Base-by-base conservation (phyloP, 2,797 vertebrate species). In the Phaenicophaeus curvirostris region DNA sequence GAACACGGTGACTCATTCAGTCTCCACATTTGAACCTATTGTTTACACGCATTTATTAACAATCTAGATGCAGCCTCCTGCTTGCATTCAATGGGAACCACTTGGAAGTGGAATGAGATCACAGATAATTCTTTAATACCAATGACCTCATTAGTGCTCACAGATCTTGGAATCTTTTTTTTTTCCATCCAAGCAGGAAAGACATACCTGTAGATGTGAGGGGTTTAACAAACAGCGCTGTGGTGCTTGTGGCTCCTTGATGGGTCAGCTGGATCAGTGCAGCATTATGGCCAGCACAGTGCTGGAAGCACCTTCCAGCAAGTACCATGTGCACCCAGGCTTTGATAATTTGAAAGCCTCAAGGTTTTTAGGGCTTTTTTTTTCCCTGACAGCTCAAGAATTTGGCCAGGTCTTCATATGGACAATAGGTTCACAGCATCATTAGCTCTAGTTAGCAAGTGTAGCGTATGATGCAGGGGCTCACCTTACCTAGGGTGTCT, bases 261-360 rank as follows among this genome's bases (percentile, higher is more conserved):
- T 0, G 5, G 61, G 54, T 48, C 46, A 7, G 10, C 6, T 23
- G 25, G 15, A 25, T 71, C 69, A 33, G 67, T 1, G 1, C 2
- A 1, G 25, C 0, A 2, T 48, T 85, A 8, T 0, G 1, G 58
- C 53, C 1, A 1, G 31, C 46, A 12, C 42, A 10, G 37, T 27
- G 53, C 89, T 55, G 69, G 37, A 66, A 31, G 42, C 59, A 65
- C 28, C 48, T 85, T 83, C 37, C 46, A 31, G 50, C 1, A 0
- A n/a, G 24, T 61, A 17, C 54, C 12, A 1, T 7, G 15, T 55
- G 63, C 46, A 54, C 33, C 35, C 2, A 0, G 8, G 69, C 80
- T 10, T 54, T 24, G 15, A 14, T 37, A 18, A 1, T 35, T 59
- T 67, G 39, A 86, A 75, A 39, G 31, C 42, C n/a, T 37, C 23